These are phyloP conservation scores for Labeo catla DNA, from an alignment of 2,113 vertebrate species.

Conservation along the genomic window DNA sequence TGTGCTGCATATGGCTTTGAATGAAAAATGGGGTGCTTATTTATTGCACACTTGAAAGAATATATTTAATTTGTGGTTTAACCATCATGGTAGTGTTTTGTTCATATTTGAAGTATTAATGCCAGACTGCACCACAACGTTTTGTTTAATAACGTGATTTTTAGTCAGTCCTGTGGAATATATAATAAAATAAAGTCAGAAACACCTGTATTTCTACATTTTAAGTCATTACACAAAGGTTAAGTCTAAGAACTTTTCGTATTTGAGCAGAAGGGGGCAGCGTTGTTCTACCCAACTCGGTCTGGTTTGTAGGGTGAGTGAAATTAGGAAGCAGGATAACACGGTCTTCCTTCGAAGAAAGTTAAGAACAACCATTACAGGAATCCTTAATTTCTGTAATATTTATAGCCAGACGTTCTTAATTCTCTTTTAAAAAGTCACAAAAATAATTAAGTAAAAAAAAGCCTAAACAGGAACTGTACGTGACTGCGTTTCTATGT, in stretches of 20 bases:
- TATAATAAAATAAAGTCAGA: not conserved
- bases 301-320: not conserved
- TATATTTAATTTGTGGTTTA: not conserved
- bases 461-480: not conserved
- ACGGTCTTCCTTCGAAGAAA: not conserved
- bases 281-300: slow-evolving; percentile 72
- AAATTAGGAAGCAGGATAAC: not conserved
- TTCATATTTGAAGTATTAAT: not conserved
- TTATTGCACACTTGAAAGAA: not conserved
- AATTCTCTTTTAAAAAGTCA: not conserved
- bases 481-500: not conserved
- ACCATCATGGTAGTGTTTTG: not conserved
- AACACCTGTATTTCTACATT: not conserved
- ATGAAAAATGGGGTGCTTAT: not conserved
- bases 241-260: slow-evolving; percentile 35
- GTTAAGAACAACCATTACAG: not conserved
- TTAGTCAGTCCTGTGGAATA: not conserved
- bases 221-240: slow-evolving; percentile 38
- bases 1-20: not conserved
- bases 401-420: not conserved
- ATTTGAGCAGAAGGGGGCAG: slow-evolving; percentile 78
- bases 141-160: not conserved
- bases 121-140: not conserved
- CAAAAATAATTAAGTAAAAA: not conserved
- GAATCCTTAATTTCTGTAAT: not conserved